Evolutionary conservation across 1,140 invertebrate genomes (phyloP), one percentile per base, ranked within the genome.

Genomic region (Metopolophium dirhodum): DNA sequence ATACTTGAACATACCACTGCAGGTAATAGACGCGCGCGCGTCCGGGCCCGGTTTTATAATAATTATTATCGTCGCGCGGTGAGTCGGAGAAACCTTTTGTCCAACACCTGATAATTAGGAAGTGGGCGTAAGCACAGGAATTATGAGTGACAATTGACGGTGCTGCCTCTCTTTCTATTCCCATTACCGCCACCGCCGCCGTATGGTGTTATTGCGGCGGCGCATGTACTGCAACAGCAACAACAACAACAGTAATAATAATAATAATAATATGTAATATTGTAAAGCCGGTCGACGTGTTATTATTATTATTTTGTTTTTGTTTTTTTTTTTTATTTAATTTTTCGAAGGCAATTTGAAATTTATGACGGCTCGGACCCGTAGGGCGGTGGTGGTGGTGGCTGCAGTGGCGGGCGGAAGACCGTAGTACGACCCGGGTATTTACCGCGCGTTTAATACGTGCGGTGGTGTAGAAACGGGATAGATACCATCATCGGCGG

Each of bases 71-170:
- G 61, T 45, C 35, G 51, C 45, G 57, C 90, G 90, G 90, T 30
- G 61, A 35, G 90, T 45, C 61, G 77, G n/a, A 35, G 91, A 92
- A 92, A 92, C 91, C 91, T 83, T 92, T 92, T 92, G 91, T 92
- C 83, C 91, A 35, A 83, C 91, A 92, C 91, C 90, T 83, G 90
- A 91, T 91, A 91, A 91, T 91, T 91, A 91, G 90, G 61, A 91
- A 82, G 68, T 82, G 77, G 77, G 77, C 77, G 77, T 92, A 41
- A 47, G 35, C 20, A 49, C 91, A 30, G 57, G 91, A 83, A 92
- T 92, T 92, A 92, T 83, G 91, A 92, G 91, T 92, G 91, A 92
- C 91, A 92, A 92, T 92, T 77, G 91, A 83, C 91, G 61, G 68
- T 26, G 47, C 77, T n/a, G 49, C 22, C 61, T 91, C 77, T 35